Percentiles rank a stretch among this genome's conserved stretches.
phyloP scores from a whole-genome alignment of 2,113 vertebrate genomes.

The Pomatostomus ruficeps region DNA sequence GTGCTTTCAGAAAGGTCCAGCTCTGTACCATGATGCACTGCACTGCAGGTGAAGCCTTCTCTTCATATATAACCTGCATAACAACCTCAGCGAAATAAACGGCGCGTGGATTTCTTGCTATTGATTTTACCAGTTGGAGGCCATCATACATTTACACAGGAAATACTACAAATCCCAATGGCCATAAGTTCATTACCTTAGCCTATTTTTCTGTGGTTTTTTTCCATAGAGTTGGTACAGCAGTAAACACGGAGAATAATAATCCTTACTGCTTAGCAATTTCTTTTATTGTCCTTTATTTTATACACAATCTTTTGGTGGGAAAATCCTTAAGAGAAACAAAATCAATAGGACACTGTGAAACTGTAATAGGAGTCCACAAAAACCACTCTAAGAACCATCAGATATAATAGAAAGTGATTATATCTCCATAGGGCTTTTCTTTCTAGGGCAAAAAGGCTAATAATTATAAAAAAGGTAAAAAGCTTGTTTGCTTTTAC shows the following conservation, averaged over 20 bases:
- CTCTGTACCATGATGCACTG: background rate
- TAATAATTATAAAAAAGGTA: background rate
- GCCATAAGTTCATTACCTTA: background rate
- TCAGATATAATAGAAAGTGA: background rate
- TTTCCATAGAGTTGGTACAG: background rate
- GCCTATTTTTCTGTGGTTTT: background rate
- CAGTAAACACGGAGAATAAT: constrained; percentile 17
- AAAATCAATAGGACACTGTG: constrained; percentile 32
- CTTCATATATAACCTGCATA: constrained; percentile 20
- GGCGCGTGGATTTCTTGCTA: constrained; percentile 8
- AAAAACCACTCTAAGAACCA: constrained; percentile 16
- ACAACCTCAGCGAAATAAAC: background rate
- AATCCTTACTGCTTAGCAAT: constrained; percentile 26
- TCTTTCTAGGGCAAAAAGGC: background rate
- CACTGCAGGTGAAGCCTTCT: background rate
- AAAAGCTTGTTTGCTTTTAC: background rate
- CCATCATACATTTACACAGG: background rate
- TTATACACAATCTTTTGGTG: background rate
- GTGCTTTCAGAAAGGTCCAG: background rate
- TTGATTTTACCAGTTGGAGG: constrained; percentile 14
- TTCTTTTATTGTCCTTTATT: constrained; percentile 17
- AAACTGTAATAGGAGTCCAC: constrained; percentile 19
- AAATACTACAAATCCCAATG: constrained; percentile 31
- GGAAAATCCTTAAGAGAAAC: constrained; percentile 28
- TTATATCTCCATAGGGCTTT: background rate